These are phyloP conservation scores for Periphyllus acericola DNA, from an alignment of 2,888 invertebrate genomes.

Conservation along the genomic window DNA sequence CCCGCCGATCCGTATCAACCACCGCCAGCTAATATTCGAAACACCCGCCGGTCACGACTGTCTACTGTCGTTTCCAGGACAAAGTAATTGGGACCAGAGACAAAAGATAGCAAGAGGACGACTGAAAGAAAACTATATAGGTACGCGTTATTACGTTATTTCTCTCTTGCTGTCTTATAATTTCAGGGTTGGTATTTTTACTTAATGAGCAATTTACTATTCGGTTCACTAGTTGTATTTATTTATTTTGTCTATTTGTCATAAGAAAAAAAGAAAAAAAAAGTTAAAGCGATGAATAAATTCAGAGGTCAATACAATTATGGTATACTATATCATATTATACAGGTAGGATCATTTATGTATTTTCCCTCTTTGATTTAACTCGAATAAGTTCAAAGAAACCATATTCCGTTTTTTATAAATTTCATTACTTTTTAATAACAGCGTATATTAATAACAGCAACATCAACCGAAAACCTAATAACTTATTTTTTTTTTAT, in stretches of 20 bases:
- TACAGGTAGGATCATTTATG: not conserved
- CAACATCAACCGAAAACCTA: conserved; percentile 1
- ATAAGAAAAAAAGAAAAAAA: not conserved
- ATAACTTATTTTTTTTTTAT: conserved; percentile 2
- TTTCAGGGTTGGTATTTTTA: not conserved
- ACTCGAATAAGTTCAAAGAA: not conserved
- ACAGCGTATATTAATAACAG: conserved; percentile 17
- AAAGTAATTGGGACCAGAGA: conserved; percentile 52
- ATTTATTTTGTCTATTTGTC: too few relatives aligned
- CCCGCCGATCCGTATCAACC: conserved; percentile 38
- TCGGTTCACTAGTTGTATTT: not conserved
- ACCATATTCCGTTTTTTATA: not conserved
- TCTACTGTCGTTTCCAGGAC: conserved; percentile 33
- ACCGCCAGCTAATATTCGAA: conserved; percentile 49
- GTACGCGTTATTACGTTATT: conserved; percentile 28
- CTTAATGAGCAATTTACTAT: conserved; percentile 14
- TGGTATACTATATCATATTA: not conserved
- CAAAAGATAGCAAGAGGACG: conserved; percentile 36
- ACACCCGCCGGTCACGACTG: not conserved
- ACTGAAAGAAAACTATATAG: conserved; percentile 30
- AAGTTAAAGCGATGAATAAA: not conserved
- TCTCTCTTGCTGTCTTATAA: not conserved
- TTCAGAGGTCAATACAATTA: not conserved
- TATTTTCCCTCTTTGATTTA: not conserved
- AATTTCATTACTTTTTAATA: conserved; percentile 45